phyloP scores from a whole-genome alignment of 2,888 invertebrate genomes.

The Gryllus longicercus region DNA sequence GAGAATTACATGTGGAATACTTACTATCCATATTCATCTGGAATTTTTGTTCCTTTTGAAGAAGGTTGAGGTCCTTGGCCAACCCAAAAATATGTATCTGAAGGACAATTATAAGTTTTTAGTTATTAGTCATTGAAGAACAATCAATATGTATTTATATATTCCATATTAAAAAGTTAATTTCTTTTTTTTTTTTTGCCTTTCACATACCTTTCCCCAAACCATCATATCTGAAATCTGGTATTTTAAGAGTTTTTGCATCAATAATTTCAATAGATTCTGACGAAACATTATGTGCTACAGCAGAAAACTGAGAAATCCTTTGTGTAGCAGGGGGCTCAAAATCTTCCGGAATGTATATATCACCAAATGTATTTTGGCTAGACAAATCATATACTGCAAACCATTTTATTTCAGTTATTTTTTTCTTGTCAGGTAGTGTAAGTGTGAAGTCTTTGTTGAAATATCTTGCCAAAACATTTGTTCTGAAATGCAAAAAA shows the following conservation, averaged over 20 bases:
- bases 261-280: conserved; percentile 72
- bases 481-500: conserved; percentile 61
- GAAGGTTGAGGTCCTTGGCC: conserved; percentile 86
- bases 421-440: conserved; percentile 79
- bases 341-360: conserved; percentile 85
- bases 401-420: conserved; percentile 85
- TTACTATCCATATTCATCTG: conserved; percentile 91
- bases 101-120: conserved; percentile 33
- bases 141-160: not conserved
- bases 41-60: conserved; percentile 74
- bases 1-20: conserved; percentile 46
- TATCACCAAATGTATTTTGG: conserved; percentile 81
- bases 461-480: conserved; percentile 79
- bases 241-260: conserved; percentile 72
- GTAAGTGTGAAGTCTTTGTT: conserved; percentile 78
- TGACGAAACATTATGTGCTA: conserved; percentile 66
- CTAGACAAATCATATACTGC: conserved; percentile 81
- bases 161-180: not conserved
- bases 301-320: conserved; percentile 57
- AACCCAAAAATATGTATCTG: conserved; percentile 79
- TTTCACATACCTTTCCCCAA: conserved; percentile 53
- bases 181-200: not conserved
- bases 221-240: conserved; percentile 75
- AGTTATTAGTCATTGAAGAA: not conserved
- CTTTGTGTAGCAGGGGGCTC: conserved; percentile 74